Evolutionary conservation across 2,888 invertebrate genomes (phyloP).

Genomic region (Oxytorus armatus): DNA sequence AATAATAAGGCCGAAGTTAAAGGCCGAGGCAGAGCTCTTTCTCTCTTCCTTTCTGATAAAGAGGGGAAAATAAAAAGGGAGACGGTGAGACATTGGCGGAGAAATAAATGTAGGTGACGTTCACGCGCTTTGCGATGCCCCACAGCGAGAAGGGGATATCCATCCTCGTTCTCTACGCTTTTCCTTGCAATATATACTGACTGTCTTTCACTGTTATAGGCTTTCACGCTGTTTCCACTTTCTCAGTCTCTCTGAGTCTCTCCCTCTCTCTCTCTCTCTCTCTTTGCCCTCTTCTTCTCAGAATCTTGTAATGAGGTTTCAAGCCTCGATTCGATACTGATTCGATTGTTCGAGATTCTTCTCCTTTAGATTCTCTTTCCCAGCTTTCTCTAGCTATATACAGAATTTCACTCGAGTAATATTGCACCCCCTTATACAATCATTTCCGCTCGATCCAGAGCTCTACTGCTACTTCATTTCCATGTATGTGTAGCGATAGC

Average conservation of each 20-base stretch:
- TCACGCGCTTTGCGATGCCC: slow-evolving; percentile 51
- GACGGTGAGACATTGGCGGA: slow-evolving; percentile 63
- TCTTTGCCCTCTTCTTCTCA: slow-evolving; percentile 46
- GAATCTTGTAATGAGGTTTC: slow-evolving; percentile 66
- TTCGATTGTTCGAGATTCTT: slow-evolving; percentile 67
- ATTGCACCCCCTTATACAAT: slow-evolving; percentile 60
- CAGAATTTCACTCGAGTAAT: slow-evolving; percentile 62
- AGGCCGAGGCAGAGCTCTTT: slow-evolving; percentile 63
- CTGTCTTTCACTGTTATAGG: slow-evolving; percentile 21
- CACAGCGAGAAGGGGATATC: slow-evolving; percentile 22
- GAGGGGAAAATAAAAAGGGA: slow-evolving; percentile 42
- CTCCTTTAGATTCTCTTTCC: slow-evolving; percentile 41
- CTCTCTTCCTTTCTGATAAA: background rate
- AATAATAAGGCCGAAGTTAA: slow-evolving; percentile 55
- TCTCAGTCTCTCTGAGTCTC: no score
- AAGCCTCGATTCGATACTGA: slow-evolving; percentile 68
- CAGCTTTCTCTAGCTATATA: slow-evolving; percentile 13
- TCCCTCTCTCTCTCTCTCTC: background rate
- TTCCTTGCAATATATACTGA: slow-evolving; percentile 19
- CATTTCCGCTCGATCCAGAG: slow-evolving; percentile 47
- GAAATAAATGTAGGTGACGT: slow-evolving; percentile 68
- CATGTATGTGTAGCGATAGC: slow-evolving; percentile 13
- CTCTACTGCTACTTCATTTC: slow-evolving; percentile 22
- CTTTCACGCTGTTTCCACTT: slow-evolving; percentile 24
- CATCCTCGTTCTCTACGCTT: slow-evolving; percentile 24